These are phyloP conservation scores for Apocheima hispidaria DNA, from an alignment of 2,888 invertebrate species.

Conservation along the genomic window DNA sequence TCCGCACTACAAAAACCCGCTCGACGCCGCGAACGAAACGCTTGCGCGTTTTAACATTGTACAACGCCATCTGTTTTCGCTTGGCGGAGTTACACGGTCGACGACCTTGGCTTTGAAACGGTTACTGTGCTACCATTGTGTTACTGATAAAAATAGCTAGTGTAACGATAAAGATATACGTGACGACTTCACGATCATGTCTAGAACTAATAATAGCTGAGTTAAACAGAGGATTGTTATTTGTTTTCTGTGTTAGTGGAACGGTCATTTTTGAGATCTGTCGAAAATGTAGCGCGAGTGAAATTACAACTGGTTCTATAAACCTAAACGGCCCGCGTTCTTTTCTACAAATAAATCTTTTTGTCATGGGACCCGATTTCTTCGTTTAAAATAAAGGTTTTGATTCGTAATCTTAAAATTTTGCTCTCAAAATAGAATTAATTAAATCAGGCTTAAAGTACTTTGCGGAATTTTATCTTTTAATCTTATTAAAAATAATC, in stretches of 20 bases:
- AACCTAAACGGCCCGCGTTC: constrained; percentile 23
- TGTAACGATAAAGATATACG: neutral
- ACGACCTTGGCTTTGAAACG: constrained; percentile 58
- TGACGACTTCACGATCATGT: constrained; percentile 22
- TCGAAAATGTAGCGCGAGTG: constrained; percentile 47
- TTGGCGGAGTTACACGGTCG: constrained; percentile 45
- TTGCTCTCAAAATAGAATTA: too few species aligned
- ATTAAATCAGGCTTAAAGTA: too few species aligned
- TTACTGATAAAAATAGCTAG: neutral
- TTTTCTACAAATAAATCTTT: constrained; percentile 24
- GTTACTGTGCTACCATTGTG: neutral
- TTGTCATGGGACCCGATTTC: neutral
- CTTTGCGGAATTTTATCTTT: too few species aligned
- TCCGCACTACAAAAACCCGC: too few species aligned
- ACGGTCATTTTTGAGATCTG: constrained; percentile 36
- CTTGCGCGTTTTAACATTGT: too few species aligned
- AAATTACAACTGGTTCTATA: constrained; percentile 47
- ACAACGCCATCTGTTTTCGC: constrained; percentile 54
- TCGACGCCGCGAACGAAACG: too few species aligned
- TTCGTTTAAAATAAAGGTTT: neutral
- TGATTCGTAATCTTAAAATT: neutral
- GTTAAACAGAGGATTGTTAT: constrained; percentile 15
- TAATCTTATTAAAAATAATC: too few species aligned
- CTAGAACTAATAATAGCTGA: constrained; percentile 25
- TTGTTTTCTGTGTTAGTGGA: constrained; percentile 48